phyloP scores from a whole-genome alignment of 2,797 vertebrate species.

The Sorex maritimensis region DNA sequence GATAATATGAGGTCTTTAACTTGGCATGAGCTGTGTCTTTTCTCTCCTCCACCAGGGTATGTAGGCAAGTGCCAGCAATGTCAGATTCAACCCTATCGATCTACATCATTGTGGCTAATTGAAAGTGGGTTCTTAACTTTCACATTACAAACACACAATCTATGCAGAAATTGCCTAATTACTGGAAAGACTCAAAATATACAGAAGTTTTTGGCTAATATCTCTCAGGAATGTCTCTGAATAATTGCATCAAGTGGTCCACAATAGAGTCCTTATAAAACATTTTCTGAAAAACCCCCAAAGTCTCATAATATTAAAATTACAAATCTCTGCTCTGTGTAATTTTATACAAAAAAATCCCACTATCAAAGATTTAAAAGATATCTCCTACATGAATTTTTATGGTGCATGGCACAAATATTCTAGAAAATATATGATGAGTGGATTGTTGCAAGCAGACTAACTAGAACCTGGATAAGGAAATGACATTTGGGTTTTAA shows the following conservation, averaged over 20 bases:
- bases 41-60: background rate
- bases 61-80: background rate
- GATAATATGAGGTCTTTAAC: slow-evolving; percentile 1
- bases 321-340: slow-evolving; percentile 31
- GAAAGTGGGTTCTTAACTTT: slow-evolving; percentile 46
- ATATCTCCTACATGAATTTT: slow-evolving; percentile 60
- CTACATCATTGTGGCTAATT: slow-evolving; percentile 8
- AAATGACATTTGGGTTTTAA: slow-evolving; percentile 32
- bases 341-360: slow-evolving; percentile 67
- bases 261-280: slow-evolving; percentile 45
- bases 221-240: slow-evolving; percentile 49
- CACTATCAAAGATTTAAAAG: slow-evolving; percentile 54
- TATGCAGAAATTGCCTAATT: slow-evolving; percentile 33
- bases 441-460: background rate
- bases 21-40: slow-evolving; percentile 15
- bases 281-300: slow-evolving; percentile 51
- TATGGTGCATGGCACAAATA: slow-evolving; percentile 36
- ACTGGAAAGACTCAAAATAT: slow-evolving; percentile 53
- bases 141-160: slow-evolving; percentile 54
- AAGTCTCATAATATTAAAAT: slow-evolving; percentile 66
- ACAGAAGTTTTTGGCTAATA: slow-evolving; percentile 32
- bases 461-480: slow-evolving; percentile 29
- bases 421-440: no score
- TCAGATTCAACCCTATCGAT: background rate
- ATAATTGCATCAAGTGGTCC: slow-evolving; percentile 49